These are phyloP conservation scores for Tylochromis polylepis DNA, from an alignment of 2,113 vertebrate species.

Conservation along the genomic window DNA sequence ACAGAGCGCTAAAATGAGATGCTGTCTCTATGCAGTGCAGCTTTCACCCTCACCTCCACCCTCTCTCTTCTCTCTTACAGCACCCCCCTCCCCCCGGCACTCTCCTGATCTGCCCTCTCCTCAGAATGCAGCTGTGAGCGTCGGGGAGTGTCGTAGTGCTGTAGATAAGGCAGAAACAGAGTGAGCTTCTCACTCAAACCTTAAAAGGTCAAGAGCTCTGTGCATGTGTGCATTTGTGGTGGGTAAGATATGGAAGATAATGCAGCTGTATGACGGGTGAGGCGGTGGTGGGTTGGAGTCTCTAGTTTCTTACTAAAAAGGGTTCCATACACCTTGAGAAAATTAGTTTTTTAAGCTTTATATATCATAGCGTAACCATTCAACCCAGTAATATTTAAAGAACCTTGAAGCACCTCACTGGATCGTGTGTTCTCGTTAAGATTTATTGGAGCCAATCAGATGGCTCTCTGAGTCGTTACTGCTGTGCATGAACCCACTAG, in stretches of 20 bases:
- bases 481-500: neutral
- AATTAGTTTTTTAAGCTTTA: neutral
- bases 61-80: neutral
- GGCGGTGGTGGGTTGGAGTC: neutral
- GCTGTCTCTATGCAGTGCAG: neutral
- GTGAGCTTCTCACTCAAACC: neutral
- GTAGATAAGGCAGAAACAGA: constrained; percentile 19
- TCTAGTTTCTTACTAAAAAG: neutral
- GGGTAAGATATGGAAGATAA: neutral
- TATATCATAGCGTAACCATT: neutral
- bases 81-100: neutral
- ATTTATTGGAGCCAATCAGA: neutral
- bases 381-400: neutral
- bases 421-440: neutral
- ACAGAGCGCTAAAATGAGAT: constrained; percentile 17
- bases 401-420: neutral
- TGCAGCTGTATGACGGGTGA: neutral
- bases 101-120: neutral
- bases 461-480: neutral
- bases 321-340: neutral
- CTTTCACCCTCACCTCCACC: neutral
- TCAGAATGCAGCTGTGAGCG: neutral
- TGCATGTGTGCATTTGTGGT: neutral
- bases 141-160: neutral
- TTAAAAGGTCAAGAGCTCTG: neutral